Base-by-base conservation (phyloP, 2,797 vertebrate genomes). In the Oryzias sinensis region DNA sequence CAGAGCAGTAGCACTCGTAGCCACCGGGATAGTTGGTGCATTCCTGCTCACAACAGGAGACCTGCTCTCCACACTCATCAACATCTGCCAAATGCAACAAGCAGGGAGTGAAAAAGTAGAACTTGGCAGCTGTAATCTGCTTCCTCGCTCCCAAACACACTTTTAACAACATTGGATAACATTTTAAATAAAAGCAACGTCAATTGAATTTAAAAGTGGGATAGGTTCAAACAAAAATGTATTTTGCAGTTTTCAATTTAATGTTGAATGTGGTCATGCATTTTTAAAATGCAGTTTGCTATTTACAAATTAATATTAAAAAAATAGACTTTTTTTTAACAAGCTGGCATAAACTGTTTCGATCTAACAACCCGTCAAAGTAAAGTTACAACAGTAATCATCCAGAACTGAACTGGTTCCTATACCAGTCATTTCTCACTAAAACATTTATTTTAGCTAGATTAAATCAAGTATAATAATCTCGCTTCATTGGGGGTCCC, bases 1-100 rank as follows among this genome's bases (percentile, higher is more conserved):
- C 93, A 0, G 90, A 82, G 86, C 97, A 99, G 90, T 93, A 87
- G n/a, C 97, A 99, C 81, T 98, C 95, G 0, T 97, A 98, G n/a
- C 97, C 96, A 0, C 97, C 97, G 0, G 95, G 93, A 40, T 94
- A 96, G 71, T 98, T 95, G 86, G 89, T 92, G 52, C 97, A 99
- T 54, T 93, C 92, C 66, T 98, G 96, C 75, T 93, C 91, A 66
- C 97, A 99, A 57, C 97, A 99, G 9, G 93, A 94, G 20, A 85
- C 80, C 1, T 81, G 86, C 0, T 77, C 81, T n/a, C 70, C 78
- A 44, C 97, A 99, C 77, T 98, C 96, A 0, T 97, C 93, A 1
- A 93, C 53, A 27, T 99, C 97, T 98, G 79, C 49, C 67, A 70
- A 81, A 53, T 63, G 60, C 59, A 78, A 81, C 58, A 83, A 62